Evolutionary conservation across 1,140 invertebrate genomes (phyloP), one percentile per base, ranked within the genome.

Genomic region (Drosophila simulans): DNA sequence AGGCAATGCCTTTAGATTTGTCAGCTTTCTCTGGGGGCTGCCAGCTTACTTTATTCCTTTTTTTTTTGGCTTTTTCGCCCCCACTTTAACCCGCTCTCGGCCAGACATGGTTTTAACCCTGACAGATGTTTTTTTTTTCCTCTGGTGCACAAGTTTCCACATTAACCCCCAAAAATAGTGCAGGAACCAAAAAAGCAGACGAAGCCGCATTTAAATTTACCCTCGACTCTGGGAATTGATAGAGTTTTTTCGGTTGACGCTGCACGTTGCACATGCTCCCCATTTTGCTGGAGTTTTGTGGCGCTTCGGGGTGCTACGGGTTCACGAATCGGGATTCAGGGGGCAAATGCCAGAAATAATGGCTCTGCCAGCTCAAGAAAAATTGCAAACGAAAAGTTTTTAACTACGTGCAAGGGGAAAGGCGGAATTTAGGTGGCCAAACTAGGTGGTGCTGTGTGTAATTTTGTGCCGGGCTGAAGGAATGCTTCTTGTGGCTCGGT

Each of bases 331-430:
- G 15, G 40, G 40, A 42, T 2, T 42, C 40, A n/a, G 12, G 3
- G 34, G 3, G 39, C 46, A 62, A 73, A 73, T 73, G 70, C 68
- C 70, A 69, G 53, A 85, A 85, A 81, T 85, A 86, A 85, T 85
- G 81, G 82, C 77, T 80, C 42, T 85, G 82, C 82, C 77, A 85
- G 59, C 82, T 75, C 66, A 86, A 88, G 83, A 86, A 88, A 86
- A 86, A 82, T 88, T 72, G 60, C 62, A 62, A 86, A 70, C 82
- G 83, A 86, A 86, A 86, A 86, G 69, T 88, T 88, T 80, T 55
- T 82, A 88, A 82, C 74, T 88, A 86, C 79, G 78, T 80, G 58
- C n/a, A 46, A 48, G 45, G 7, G 15, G 22, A 42, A 22, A 12
- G 31, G 35, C 11, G 48, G 13, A 3, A 22, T 27, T 39, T 37